A percentile compares a stretch with the other conserved stretches of the same genome.
phyloP scores from a whole-genome alignment of 2,888 invertebrate genomes.

The Eristalinus sepulchralis region DNA sequence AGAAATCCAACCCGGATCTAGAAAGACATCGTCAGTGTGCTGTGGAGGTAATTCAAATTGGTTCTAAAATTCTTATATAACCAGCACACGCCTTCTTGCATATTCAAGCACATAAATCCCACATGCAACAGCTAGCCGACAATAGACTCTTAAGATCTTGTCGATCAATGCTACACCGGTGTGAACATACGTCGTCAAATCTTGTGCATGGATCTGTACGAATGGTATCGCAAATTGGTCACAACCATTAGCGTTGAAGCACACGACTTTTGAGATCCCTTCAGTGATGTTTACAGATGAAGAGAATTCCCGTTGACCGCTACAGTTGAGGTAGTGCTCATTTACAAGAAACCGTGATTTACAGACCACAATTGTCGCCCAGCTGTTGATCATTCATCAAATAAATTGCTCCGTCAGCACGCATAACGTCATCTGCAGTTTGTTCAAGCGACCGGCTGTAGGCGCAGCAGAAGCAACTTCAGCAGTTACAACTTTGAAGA shows the following conservation, averaged over 20 bases:
- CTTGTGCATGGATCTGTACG: slow-evolving; percentile 49
- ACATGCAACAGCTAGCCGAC: slow-evolving; percentile 29
- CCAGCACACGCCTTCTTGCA: slow-evolving; percentile 22
- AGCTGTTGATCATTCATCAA: slow-evolving; percentile 64
- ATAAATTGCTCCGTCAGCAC: slow-evolving; percentile 62
- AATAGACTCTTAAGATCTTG: slow-evolving; percentile 33
- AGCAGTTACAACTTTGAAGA: slow-evolving; percentile 50
- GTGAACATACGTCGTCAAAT: slow-evolving; percentile 22
- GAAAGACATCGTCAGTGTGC: not conserved
- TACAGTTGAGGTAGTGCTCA: slow-evolving; percentile 8
- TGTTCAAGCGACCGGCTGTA: slow-evolving; percentile 28
- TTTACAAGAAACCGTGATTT: slow-evolving; percentile 53
- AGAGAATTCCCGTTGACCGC: slow-evolving; percentile 39
- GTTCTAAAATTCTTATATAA: slow-evolving; percentile 35
- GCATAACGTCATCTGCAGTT: slow-evolving; percentile 67
- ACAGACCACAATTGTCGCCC: slow-evolving; percentile 54
- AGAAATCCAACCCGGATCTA: not conserved
- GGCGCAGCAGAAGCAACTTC: slow-evolving; percentile 44
- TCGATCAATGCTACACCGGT: slow-evolving; percentile 25
- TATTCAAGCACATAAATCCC: slow-evolving; percentile 14
- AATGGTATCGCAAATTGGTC: slow-evolving; percentile 53
- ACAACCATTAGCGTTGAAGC: slow-evolving; percentile 30
- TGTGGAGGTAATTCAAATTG: slow-evolving; percentile 10
- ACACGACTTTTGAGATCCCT: slow-evolving; percentile 26
- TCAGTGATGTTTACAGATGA: not conserved